Evolutionary conservation across 2,113 vertebrate genomes (phyloP), one percentile per base, ranked within the genome.

Genomic region (Formicarius rufipectus): DNA sequence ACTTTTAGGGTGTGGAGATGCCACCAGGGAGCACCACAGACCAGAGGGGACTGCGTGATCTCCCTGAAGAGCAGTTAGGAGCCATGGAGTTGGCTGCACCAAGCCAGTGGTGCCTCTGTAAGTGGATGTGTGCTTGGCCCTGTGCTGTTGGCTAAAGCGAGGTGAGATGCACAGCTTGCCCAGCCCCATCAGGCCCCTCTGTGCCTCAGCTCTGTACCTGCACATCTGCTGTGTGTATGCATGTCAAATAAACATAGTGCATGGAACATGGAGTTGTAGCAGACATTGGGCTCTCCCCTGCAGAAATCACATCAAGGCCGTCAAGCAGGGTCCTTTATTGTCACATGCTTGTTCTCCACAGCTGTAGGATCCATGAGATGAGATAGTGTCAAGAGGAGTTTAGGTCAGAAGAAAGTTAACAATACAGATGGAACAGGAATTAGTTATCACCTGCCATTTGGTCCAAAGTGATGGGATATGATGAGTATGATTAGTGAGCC

Each of bases 241-340:
- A 1, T 71, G 53, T 39, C 2, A 6, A 45, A 37, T 53, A 45
- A 58, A 79, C 4, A 33, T 19, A 7, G 28, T n/a, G 56, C n/a
- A 52, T 52, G 45, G 28, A 58, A 6, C 4, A 5, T 0, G 4
- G 40, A 53, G 24, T 15, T 0, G 0, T 49, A 73, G 67, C 0
- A 9, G 58, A 31, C 52, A n/a, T 5, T 0, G 7, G 40, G 28
- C 53, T 45, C 42, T 85, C 15, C 23, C 14, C 27, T 59, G 52
- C 47, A 90, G 79, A 72, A 63, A 35, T 45, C 18, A 2, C 4
- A 8, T 44, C 59, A 13, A 30, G 19, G 56, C 20, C 39, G 13
- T 87, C 67, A 37, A n/a, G 62, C 47, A 31, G 8, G 7, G 22
- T 45, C 47, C 55, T 69, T 66, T 50, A 20, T 37, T 67, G 15